phyloP scores from a whole-genome alignment of 2,888 invertebrate species.

The Teinopalpus imperialis region DNA sequence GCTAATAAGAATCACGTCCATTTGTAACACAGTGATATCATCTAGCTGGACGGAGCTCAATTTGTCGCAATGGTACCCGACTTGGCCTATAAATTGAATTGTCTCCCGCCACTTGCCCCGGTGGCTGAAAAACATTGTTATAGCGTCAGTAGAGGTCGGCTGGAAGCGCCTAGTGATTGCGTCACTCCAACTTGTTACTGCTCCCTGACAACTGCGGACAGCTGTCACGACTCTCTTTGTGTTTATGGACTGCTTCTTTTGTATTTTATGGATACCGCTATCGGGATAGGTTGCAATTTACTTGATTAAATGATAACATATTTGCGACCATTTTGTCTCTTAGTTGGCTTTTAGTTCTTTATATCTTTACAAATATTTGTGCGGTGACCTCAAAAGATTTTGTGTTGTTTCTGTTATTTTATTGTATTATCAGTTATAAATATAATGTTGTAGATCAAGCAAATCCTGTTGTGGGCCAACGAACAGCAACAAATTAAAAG shows the following conservation, averaged over 20 bases:
- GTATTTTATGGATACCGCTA: background rate
- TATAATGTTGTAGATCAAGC: too few relatives aligned
- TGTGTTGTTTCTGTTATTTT: too few relatives aligned
- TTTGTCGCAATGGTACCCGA: slow-evolving; percentile 6
- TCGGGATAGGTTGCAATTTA: slow-evolving; percentile 12
- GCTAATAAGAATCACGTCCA: slow-evolving; percentile 14
- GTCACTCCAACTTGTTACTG: slow-evolving; percentile 9
- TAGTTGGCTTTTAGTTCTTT: too few relatives aligned
- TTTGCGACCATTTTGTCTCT: too few relatives aligned
- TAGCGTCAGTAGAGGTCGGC: background rate
- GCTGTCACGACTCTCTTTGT: slow-evolving; percentile 13
- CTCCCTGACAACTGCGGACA: slow-evolving; percentile 2
- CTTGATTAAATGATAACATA: background rate
- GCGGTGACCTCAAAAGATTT: too few relatives aligned
- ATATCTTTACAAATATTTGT: too few relatives aligned
- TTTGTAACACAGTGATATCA: slow-evolving; percentile 12
- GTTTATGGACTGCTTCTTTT: slow-evolving; percentile 7
- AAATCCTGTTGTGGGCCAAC: too few relatives aligned
- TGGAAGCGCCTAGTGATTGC: background rate
- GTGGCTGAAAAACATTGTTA: slow-evolving; percentile 8
- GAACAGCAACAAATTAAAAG: too few relatives aligned
- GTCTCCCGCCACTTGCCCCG: slow-evolving; percentile 8
- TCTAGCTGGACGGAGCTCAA: slow-evolving; percentile 5
- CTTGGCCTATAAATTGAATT: slow-evolving; percentile 12
- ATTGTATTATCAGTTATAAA: too few relatives aligned